Conservation (phyloP, 2,797 vertebrate genomes). For the Mallotus villosus region DNA sequence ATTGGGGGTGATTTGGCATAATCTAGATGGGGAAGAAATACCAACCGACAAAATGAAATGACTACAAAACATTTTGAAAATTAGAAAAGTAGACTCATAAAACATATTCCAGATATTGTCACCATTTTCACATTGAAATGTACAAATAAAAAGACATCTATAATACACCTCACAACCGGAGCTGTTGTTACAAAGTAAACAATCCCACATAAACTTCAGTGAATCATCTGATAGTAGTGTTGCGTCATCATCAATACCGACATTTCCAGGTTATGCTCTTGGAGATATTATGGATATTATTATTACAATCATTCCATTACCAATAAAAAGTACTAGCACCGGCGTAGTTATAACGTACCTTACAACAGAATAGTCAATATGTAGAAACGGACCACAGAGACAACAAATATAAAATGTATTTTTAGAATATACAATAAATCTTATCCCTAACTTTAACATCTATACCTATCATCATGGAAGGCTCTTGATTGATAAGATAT, state of each 20-base stretch:
- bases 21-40: not conserved
- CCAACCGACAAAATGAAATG: not conserved
- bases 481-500: not conserved
- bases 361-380: conserved; percentile 20
- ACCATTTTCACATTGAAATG: conserved; percentile 4
- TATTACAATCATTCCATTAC: not conserved
- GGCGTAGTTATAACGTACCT: conserved; percentile 33
- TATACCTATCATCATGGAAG: too few species aligned
- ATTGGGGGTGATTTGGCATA: conserved; percentile 4
- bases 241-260: conserved; percentile 51
- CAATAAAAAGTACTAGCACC: not conserved
- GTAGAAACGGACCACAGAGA: conserved; percentile 15
- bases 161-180: conserved; percentile 9
- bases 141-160: conserved; percentile 4
- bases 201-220: not conserved
- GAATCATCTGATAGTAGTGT: not conserved
- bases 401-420: not conserved
- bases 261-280: conserved; percentile 12
- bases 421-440: conserved; percentile 5
- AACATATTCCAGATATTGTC: not conserved
- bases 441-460: conserved; percentile 10
- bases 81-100: not conserved
- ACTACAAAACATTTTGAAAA: not conserved
- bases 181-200: conserved; percentile 6
- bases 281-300: conserved; percentile 15